Evolutionary conservation across 2,113 vertebrate species (phyloP), one percentile per base, ranked within the genome.

Genomic region (Poecile atricapillus): DNA sequence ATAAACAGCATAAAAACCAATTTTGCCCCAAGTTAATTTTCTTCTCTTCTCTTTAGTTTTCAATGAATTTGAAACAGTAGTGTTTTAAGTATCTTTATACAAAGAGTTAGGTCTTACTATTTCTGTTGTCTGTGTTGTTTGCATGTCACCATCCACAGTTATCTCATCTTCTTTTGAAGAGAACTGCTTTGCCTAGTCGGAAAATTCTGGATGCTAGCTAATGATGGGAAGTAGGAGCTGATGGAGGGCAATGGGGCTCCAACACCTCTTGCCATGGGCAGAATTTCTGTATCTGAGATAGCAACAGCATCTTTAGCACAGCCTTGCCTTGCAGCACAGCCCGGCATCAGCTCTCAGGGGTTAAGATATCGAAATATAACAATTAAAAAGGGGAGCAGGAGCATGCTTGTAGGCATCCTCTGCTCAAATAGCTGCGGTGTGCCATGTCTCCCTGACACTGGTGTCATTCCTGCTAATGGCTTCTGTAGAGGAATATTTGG

Each of bases 291-390:
- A 5, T 27, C 14, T 81, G 71, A 76, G 20, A 23, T 43, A 80
- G 5, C 0, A 0, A 44, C 3, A 6, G 15, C 20, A 46, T 31
- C 16, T 31, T 80, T 50, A 86, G 35, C 12, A 7, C 17, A 85
- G 43, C 21, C 28, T 27, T 69, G 20, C 50, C 35, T 43, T 39
- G 55, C 13, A 63, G 16, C 25, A 80, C 8, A 41, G 50, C 18
- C 33, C 46, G 62, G 23, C 30, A 65, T 37, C 71, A 80, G 24
- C 5, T 83, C 23, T 64, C 33, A 63, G 30, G 30, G 13, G 4
- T 47, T 70, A 47, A 31, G 43, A 33, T 2, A 74, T 10, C 0
- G 7, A 23, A 7, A 7, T 14, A 37, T 1, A 44, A n/a, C 12
- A 59, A 6, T 35, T 76, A 24, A 65, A 83, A 77, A 18, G 3